Conservation (phyloP, 2,797 vertebrate genomes). For the Scolopax bukidnonensis region DNA sequence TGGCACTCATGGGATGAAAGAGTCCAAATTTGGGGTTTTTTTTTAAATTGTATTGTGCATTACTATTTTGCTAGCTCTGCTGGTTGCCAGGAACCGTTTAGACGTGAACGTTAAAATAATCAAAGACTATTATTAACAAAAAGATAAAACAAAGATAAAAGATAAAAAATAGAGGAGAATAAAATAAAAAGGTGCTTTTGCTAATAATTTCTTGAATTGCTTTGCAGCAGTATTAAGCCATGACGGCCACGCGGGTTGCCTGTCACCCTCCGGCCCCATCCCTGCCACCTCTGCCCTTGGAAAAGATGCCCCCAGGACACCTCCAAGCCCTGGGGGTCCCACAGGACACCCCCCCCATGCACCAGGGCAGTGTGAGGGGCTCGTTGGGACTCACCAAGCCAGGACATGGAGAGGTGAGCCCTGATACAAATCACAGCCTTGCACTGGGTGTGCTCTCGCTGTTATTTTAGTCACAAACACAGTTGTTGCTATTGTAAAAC, state of each 20-base stretch:
- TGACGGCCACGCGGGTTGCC: rapidly evolving
- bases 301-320: rapidly evolving
- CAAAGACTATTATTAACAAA: too few relatives aligned
- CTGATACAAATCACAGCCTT: rapidly evolving
- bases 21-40: background rate
- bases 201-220: too few relatives aligned
- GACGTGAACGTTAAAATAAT: rapidly evolving
- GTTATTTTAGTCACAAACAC: background rate
- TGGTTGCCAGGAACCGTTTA: background rate
- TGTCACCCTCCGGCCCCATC: background rate
- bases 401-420: rapidly evolving
- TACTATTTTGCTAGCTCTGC: background rate
- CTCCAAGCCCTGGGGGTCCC: background rate
- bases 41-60: too few relatives aligned
- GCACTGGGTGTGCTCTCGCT: background rate
- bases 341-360: rapidly evolving
- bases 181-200: background rate
- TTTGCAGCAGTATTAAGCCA: background rate
- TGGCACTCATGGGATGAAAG: background rate
- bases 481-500: background rate
- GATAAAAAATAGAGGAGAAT: background rate
- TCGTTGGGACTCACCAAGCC: background rate
- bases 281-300: background rate
- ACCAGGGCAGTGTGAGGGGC: rapidly evolving
- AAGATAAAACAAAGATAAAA: too few relatives aligned